Base-by-base conservation (phyloP, 2,797 vertebrate genomes). In the Pampus argenteus region DNA sequence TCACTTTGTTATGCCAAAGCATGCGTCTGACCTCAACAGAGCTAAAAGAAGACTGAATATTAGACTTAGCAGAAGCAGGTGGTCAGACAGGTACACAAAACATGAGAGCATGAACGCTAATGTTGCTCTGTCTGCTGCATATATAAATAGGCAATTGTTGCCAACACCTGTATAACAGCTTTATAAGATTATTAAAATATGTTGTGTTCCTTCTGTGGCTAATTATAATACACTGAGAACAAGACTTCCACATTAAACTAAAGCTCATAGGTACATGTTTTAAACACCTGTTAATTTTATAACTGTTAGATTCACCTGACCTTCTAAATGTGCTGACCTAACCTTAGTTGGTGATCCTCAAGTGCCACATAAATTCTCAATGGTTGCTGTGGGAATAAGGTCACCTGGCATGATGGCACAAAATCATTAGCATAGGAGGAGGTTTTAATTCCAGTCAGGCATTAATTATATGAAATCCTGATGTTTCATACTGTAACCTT, bases 401-500 rank as follows among this genome's bases (percentile, higher is more conserved):
- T 78, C 69, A 20, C 48, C 79, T 31, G 75, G 60, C n/a, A 66
- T 47, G 40, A 80, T 70, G 64, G 47, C 56, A 70, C 71, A 76
- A 68, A 79, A 82, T 78, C 74, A 78, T 78, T 44, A 79, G 74
- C 38, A 74, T 70, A 76, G 44, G 18, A 50, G 40, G 67, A 77
- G 23, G 68, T 86, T 83, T 82, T 31, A 75, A 83, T 85, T 88
- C 58, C 66, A 76, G 71, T 66, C 72, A 51, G 73, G 50, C 17
- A 10, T 66, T 66, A 60, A 78, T 86, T 75, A 74, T 74, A 75
- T 44, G 58, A 69, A 66, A 78, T 71, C 62, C 61, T 49, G 18
- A 69, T 74, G 81, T 66, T 78, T 77, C 60, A 36, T 57, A 42
- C 58, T 78, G 57, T 86, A 83, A 86, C 79, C 81, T 86, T 87